Evolutionary conservation across 2,888 invertebrate species (phyloP).

Genomic region (Callosobruchus maculatus): DNA sequence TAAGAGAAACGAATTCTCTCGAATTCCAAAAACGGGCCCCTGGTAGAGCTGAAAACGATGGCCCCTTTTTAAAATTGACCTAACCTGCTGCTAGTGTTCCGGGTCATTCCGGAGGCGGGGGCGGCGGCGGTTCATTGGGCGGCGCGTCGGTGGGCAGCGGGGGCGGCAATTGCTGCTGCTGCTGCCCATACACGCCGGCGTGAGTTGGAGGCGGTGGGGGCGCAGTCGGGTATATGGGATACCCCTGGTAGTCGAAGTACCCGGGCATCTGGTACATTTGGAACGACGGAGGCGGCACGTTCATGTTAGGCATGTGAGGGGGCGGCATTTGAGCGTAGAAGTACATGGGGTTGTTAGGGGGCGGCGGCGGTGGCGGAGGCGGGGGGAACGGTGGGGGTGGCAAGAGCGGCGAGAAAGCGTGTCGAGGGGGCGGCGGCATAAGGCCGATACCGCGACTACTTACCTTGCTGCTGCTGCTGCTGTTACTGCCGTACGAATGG

Average conservation of each 20-base stretch:
- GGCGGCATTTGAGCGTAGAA: slow-evolving; percentile 35
- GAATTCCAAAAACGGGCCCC: too few species aligned
- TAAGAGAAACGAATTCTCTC: too few species aligned
- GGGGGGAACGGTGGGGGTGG: slow-evolving; percentile 6
- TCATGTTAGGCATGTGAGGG: slow-evolving; percentile 29
- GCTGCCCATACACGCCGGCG: slow-evolving; percentile 35
- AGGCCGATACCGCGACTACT: slow-evolving; percentile 6
- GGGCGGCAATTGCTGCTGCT: slow-evolving; percentile 35
- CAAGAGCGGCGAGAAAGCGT: slow-evolving; percentile 5
- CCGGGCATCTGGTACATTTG: slow-evolving; percentile 24
- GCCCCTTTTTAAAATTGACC: too few species aligned
- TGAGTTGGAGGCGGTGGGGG: background rate
- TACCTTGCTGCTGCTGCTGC: slow-evolving; percentile 35
- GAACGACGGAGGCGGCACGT: slow-evolving; percentile 33
- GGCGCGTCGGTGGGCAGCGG: slow-evolving; percentile 60
- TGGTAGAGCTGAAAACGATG: too few species aligned
- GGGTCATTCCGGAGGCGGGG: slow-evolving; percentile 50
- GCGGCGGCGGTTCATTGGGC: slow-evolving; percentile 61
- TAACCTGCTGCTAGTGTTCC: background rate
- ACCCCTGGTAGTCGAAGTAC: slow-evolving; percentile 36
- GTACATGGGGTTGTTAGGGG: slow-evolving; percentile 24
- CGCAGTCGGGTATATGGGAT: slow-evolving; percentile 36
- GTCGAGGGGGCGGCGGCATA: slow-evolving; percentile 4
- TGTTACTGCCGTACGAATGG: slow-evolving; percentile 43
- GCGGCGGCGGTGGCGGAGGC: slow-evolving; percentile 17